Evolutionary conservation across 2,888 invertebrate species (phyloP), one percentile per base, ranked within the genome.

Genomic region (Orchesella flavescens): DNA sequence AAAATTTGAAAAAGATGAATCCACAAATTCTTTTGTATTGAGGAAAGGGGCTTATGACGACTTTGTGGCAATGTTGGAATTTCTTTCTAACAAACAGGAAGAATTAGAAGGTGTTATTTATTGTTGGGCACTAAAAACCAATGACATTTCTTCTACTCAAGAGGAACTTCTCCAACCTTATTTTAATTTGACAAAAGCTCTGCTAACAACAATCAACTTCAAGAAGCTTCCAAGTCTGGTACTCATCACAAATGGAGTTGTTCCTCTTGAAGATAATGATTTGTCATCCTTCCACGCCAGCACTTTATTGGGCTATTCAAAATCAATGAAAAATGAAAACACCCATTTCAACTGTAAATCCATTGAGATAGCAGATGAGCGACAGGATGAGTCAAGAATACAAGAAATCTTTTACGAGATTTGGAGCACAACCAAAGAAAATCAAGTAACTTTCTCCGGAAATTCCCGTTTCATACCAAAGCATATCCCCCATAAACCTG

Each of bases 281-380:
- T 21, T 3, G 0, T 3, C 13, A 12, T 12, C 71, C 34, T 61
- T 63, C 53, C 7, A 57, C 49, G 3, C 19, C 23, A 21, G 75
- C 59, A 23, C 61, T 46, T 0, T 63, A 61, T 53, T 17, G 12
- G 84, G 81, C 0, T 43, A 81, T 17, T 17, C 76, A 15, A 71
- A 49, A 9, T 24, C 68, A 0, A 17, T 73, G 0, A 44, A 24
- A 34, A 76, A 81, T 43, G 84, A 84, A 24, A 15, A 49, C 3
- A 13, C 0, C 12, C 46, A 17, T 1, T 12, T 63, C 4, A 3
- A 0, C 3, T 15, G 24, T 23, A 19, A 61, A 13, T 53, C 24
- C 49, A 23, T 84, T 13, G 84, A 84, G 13, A 43, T 73, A 4
- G 17, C 49, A 15, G 15, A 17, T 34, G 44, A 44, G 44, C 53